Conservation (phyloP, 2,797 vertebrate species). For the Pseudomugil gertrudae region DNA sequence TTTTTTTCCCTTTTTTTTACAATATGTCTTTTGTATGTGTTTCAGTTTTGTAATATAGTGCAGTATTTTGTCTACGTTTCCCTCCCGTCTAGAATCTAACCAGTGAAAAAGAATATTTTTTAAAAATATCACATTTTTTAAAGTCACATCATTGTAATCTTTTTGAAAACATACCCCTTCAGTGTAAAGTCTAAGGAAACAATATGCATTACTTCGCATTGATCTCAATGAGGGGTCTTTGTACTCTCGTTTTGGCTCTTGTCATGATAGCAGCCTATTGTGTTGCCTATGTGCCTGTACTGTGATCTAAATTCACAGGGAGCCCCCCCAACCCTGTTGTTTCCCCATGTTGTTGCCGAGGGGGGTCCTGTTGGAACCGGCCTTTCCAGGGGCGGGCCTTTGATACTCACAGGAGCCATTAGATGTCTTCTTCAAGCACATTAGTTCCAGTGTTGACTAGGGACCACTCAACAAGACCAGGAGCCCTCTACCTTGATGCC, state of each 20-base stretch:
- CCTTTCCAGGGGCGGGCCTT: conserved; percentile 64
- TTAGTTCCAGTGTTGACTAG: conserved; percentile 79
- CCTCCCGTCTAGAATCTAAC: conserved; percentile 32
- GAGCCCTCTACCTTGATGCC: conserved; percentile 34
- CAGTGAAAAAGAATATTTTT: conserved; percentile 22
- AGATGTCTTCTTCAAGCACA: conserved; percentile 74
- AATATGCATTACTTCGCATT: conserved; percentile 48
- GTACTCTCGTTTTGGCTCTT: conserved; percentile 53
- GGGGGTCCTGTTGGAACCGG: conserved; percentile 55
- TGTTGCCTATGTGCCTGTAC: conserved; percentile 55
- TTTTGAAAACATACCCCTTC: conserved; percentile 28
- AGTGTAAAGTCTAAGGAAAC: conserved; percentile 41
- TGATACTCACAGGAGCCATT: conserved; percentile 72
- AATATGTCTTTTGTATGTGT: conserved; percentile 27
- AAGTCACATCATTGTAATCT: conserved; percentile 32
- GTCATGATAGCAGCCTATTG: conserved; percentile 54
- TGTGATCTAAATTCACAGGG: conserved; percentile 68
- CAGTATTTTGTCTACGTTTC: conserved; percentile 48
- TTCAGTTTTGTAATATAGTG: conserved; percentile 66
- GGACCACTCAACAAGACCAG: conserved; percentile 47
- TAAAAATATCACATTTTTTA: conserved; percentile 41
- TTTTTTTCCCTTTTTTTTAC: conserved; percentile 11
- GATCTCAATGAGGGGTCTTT: conserved; percentile 68
- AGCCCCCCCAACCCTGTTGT: conserved; percentile 61
- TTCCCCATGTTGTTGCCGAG: conserved; percentile 62